phyloP scores from a whole-genome alignment of 1,140 invertebrate genomes.

The Bombus sylvicola region DNA sequence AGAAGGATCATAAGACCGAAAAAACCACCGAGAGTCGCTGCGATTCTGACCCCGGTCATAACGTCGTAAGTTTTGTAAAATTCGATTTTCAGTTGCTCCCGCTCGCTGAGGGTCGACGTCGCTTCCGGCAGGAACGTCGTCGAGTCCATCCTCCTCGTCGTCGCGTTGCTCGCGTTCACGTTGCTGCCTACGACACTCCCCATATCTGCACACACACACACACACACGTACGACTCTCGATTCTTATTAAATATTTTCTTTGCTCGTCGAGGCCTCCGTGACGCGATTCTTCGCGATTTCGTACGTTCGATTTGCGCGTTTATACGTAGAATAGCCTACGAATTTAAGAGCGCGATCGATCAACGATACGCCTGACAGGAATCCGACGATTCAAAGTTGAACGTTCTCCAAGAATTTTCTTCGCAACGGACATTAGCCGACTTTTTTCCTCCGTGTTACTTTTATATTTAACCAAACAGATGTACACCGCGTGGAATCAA shows the following conservation, averaged over 20 bases:
- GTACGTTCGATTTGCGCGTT: too few relatives aligned
- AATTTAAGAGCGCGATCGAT: too few relatives aligned
- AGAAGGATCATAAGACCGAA: conserved; percentile 94
- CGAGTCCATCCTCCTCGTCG: conserved; percentile 70
- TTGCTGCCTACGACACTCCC: conserved; percentile 75
- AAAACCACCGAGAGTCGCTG: conserved; percentile 93
- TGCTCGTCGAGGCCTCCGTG: neutral
- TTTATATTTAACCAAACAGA: too few relatives aligned
- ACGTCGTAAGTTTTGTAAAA: conserved; percentile 95
- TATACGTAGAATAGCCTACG: too few relatives aligned
- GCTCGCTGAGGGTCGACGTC: conserved; percentile 79
- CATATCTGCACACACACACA: conserved; percentile 71
- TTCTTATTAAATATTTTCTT: neutral
- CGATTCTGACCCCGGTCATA: conserved; percentile 94
- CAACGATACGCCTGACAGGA: too few relatives aligned
- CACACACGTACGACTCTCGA: neutral
- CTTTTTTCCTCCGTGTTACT: too few relatives aligned
- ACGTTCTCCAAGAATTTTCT: too few relatives aligned
- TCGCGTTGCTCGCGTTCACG: conserved; percentile 69
- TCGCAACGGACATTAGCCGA: too few relatives aligned
- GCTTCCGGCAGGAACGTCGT: conserved; percentile 76
- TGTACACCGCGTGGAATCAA: too few relatives aligned
- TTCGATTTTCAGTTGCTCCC: conserved; percentile 87
- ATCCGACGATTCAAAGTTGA: too few relatives aligned
- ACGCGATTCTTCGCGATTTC: too few relatives aligned